Percentiles rank a stretch among this genome's conserved stretches.
These are phyloP conservation scores for Gonocerus acuteangulatus DNA, from an alignment of 2,888 invertebrate genomes.

Conservation along the genomic window DNA sequence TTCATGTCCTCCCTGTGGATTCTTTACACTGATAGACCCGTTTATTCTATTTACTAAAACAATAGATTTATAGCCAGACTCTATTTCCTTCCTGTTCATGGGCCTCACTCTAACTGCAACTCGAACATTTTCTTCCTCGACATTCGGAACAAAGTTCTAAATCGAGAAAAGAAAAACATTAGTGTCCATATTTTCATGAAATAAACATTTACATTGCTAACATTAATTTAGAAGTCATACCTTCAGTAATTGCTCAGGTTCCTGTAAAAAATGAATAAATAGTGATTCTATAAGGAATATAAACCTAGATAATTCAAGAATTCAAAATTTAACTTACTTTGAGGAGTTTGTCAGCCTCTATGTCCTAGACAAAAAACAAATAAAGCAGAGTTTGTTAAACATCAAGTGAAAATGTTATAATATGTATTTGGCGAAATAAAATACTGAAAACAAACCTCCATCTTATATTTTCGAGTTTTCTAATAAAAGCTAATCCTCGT, in stretches of 20 bases:
- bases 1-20: conserved; percentile 60
- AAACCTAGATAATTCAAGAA: neutral
- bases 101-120: conserved; percentile 94
- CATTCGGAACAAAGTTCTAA: conserved; percentile 38
- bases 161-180: conserved; percentile 8
- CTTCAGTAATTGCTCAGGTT: conserved; percentile 16
- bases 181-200: neutral
- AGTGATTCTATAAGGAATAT: neutral
- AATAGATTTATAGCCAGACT: conserved; percentile 61
- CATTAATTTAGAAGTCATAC: neutral
- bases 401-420: too few species aligned
- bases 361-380: neutral
- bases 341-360: neutral
- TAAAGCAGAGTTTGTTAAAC: too few species aligned
- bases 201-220: neutral
- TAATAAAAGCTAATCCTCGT: too few species aligned
- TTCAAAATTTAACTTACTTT: neutral
- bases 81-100: conserved; percentile 74
- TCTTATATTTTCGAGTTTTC: too few species aligned
- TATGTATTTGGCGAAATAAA: too few species aligned
- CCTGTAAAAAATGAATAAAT: conserved; percentile 3
- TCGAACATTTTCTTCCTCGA: conserved; percentile 84
- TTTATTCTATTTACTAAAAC: conserved; percentile 69
- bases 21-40: conserved; percentile 67
- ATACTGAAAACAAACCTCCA: too few species aligned